Evolutionary conservation across 2,113 vertebrate species (phyloP).

Genomic region (Oryzias curvinotus): DNA sequence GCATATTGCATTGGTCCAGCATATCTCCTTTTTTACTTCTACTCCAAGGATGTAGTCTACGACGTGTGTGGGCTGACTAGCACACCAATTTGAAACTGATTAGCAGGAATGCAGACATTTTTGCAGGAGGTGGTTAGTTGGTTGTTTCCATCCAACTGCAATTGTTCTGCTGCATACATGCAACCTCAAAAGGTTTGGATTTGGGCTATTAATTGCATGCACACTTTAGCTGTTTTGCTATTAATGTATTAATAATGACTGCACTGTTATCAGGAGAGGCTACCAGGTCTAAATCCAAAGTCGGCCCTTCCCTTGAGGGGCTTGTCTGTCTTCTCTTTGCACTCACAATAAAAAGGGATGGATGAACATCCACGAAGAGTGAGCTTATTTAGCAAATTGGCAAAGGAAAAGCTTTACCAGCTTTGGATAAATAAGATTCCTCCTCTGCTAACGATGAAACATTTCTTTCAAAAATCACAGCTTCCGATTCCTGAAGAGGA

Average conservation of each 20-base stretch:
- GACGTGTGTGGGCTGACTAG: slow-evolving; percentile 23
- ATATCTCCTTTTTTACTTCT: slow-evolving; percentile 26
- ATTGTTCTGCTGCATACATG: too few species aligned
- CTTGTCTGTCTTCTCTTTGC: neutral
- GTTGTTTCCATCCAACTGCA: too few species aligned
- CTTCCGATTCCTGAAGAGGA: neutral
- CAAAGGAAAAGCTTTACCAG: neutral
- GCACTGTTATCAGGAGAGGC: too few species aligned
- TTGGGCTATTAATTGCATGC: too few species aligned
- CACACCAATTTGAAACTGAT: too few species aligned
- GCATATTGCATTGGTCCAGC: slow-evolving; percentile 24
- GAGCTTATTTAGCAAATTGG: neutral
- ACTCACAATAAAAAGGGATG: neutral
- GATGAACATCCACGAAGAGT: slow-evolving; percentile 15
- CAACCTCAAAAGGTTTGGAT: too few species aligned
- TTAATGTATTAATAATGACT: too few species aligned
- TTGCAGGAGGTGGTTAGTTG: too few species aligned
- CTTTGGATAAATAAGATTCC: neutral
- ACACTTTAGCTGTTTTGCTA: too few species aligned
- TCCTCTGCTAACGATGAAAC: neutral
- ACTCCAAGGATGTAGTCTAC: slow-evolving; percentile 21
- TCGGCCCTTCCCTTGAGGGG: neutral
- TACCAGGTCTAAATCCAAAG: too few species aligned
- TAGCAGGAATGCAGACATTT: too few species aligned
- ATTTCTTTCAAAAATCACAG: slow-evolving; percentile 1